Evolutionary conservation across 2,113 vertebrate species (phyloP), one percentile per base, ranked within the genome.

Genomic region (Bucco capensis): DNA sequence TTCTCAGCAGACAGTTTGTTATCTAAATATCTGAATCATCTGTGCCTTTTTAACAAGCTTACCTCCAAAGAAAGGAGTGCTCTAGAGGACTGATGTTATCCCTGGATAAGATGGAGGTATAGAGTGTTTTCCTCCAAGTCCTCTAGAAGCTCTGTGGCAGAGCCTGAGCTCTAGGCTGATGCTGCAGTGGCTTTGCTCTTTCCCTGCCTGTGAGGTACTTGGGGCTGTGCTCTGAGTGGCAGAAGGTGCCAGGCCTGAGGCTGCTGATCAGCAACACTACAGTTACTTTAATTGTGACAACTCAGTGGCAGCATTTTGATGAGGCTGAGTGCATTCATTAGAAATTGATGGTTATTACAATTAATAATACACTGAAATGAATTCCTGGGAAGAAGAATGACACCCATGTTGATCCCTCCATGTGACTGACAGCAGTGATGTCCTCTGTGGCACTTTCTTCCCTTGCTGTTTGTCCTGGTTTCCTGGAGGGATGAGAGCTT

Each of bases 281-380:
- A 81, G 93, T 93, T 93, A 86, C 70, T 78, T 72, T 94, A 89
- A 92, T 60, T 82, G 82, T 60, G 64, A 10, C 82, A 58, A 6
- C 82, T 44, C 51, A 46, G 62, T 65, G 67, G 54, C 56, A 18
- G 88, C 27, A 56, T 81, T 83, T 49, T 47, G 53, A 31, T 54
- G 86, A 77, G 79, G 25, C 60, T 54, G 8, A 2, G 8, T 8
- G 49, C 37, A 35, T 94, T 64, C 80, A 75, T 94, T 90, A 93
- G 83, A 76, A 86, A 86, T n/a, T 61, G 92, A 60, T 79, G 77
- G 77, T 70, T 93, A 90, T 93, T 93, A 75, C 74, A 53, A 94
- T 93, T 94, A 96, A 89, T 92, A 67, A 88, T 24, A 92, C 66
- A 35, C 67, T 58, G 82, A 58, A 79, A 93, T 88, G 95, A 91